Base-by-base conservation (phyloP, 2,797 vertebrate genomes). In the Ceyx erithaca region DNA sequence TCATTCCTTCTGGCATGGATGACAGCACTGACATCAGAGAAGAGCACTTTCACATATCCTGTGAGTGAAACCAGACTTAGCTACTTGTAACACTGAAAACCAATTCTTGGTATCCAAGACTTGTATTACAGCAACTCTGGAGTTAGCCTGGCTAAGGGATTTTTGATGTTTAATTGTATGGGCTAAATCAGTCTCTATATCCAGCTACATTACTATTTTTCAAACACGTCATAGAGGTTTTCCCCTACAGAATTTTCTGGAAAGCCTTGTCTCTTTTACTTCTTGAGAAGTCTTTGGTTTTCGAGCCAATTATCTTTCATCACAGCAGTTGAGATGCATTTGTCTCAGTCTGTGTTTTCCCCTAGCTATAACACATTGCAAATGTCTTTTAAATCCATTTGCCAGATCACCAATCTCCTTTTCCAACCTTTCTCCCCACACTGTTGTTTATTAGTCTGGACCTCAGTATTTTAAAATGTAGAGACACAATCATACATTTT, bases 301-400 rank as follows among this genome's bases (percentile, higher is more conserved):
- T 89, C 62, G 25, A 93, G 87, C 91, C 94, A 95, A 85, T 48
- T 91, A 46, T 78, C 85, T 94, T 95, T 91, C 85, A 95, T 75
- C 58, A 4, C 58, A 62, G 40, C 69, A 78, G 49, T 5, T 72
- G 58, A 94, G 43, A 90, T 41, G 30, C 46, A 75, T 93, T 91
- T 80, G 46, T 78, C 69, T 89, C 86, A 87, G 81, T 30, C 58
- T 62, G 9, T 54, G 25, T 62, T 93, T 85, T 91, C 62, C 71
- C 54, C 26, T 31, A 58, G 85, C 23, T 85, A 40, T 48, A 89
- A 68, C 58, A 85, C 0, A 0, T 80, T 89, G 75, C 78, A 62
- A 90, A 80, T 45, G 25, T 7, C 90, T 92, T 90, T 82, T 68
- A 90, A 87, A 75, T 90, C 76, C 0, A 1, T 77, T 87, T 85